A percentile compares a stretch with the other conserved stretches of the same genome.
phyloP scores from a whole-genome alignment of 2,113 vertebrate species.

The Hepsetus odoe region DNA sequence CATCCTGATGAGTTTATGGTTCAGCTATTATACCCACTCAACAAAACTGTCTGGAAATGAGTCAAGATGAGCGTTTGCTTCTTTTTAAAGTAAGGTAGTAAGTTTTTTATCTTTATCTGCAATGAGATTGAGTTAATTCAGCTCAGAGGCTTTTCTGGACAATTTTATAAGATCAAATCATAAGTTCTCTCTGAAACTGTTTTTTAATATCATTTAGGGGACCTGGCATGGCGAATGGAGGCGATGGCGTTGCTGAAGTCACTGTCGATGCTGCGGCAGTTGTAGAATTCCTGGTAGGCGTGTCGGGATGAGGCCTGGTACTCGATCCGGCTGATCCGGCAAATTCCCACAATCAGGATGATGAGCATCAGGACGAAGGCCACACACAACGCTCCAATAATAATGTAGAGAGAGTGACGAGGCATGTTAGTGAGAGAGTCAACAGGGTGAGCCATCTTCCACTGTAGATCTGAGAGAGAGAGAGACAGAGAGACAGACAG shows the following conservation, averaged over 20 bases:
- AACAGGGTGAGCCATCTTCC: slow-evolving; percentile 90
- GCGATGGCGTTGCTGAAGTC: slow-evolving; percentile 96
- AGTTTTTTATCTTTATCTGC: too few species aligned
- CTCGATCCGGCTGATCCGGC: slow-evolving; percentile 98
- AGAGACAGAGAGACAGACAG: background rate
- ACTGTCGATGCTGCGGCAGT: slow-evolving; percentile 97
- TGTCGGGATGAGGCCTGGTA: slow-evolving; percentile 96
- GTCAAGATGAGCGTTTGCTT: too few species aligned
- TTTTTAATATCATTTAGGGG: too few species aligned
- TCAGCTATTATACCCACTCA: too few species aligned
- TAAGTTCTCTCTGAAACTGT: too few species aligned
- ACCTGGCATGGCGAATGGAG: slow-evolving; percentile 97
- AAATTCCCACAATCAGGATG: slow-evolving; percentile 97
- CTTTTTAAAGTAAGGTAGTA: too few species aligned
- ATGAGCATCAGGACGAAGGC: slow-evolving; percentile 97
- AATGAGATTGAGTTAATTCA: too few species aligned
- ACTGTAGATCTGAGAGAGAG: slow-evolving; percentile 83
- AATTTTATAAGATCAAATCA: too few species aligned
- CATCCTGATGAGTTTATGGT: too few species aligned
- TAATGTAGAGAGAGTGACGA: slow-evolving; percentile 96
- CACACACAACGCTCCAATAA: slow-evolving; percentile 94
- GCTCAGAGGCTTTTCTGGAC: too few species aligned
- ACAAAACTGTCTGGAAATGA: too few species aligned
- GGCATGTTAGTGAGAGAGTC: slow-evolving; percentile 95
- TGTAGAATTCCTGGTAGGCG: slow-evolving; percentile 97